Percentiles rank a stretch among this genome's conserved stretches.
phyloP scores from a whole-genome alignment of 2,113 vertebrate genomes.

The Pagrus major region DNA sequence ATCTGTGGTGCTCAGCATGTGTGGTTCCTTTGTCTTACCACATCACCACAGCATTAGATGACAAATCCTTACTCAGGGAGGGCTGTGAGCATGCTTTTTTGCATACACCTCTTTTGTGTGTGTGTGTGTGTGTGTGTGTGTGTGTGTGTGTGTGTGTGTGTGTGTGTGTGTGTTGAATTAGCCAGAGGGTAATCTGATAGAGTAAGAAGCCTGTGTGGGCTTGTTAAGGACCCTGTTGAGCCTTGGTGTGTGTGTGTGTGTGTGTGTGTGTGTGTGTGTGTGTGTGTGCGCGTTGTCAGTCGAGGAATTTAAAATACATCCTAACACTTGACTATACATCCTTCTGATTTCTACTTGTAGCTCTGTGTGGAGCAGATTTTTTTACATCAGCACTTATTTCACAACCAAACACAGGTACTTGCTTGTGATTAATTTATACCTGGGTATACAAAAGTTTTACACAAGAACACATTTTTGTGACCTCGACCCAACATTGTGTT shows the following conservation, averaged over 20 bases:
- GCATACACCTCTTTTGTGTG: not conserved
- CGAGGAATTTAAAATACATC: conserved; percentile 4
- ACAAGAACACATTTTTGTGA: not conserved
- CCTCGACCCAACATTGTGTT: not conserved
- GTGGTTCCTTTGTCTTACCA: not conserved
- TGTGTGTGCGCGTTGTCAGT: too few species aligned
- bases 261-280: too few species aligned
- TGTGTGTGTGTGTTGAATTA: conserved; percentile 29
- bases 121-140: too few species aligned
- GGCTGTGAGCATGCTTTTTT: not conserved
- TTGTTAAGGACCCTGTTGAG: conserved; percentile 41
- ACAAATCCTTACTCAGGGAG: not conserved
- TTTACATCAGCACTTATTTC: not conserved
- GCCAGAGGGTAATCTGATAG: conserved; percentile 42
- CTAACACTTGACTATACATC: not conserved
- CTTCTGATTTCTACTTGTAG: not conserved
- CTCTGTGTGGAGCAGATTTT: not conserved
- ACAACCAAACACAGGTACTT: not conserved
- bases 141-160: not conserved
- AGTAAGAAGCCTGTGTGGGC: conserved; percentile 40
- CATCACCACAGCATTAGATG: not conserved
- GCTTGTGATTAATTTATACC: too few species aligned
- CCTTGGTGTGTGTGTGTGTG: conserved; percentile 16
- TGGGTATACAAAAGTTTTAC: not conserved
- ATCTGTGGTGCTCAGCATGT: too few species aligned